Percentiles rank a stretch among this genome's conserved stretches.
Evolutionary conservation across 2,888 invertebrate species (phyloP).

Genomic region (Xanthia togata): DNA sequence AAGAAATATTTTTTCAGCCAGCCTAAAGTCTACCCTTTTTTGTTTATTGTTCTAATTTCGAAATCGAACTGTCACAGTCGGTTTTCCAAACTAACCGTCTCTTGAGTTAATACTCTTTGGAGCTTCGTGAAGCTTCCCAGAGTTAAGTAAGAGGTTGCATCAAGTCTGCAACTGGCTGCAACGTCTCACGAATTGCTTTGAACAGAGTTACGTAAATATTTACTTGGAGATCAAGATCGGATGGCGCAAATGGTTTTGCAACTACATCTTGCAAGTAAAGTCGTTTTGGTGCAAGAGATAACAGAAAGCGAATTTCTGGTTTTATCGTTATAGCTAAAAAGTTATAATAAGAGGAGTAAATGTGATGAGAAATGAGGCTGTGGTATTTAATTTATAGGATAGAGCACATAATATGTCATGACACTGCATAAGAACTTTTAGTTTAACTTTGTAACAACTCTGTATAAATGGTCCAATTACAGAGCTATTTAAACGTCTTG

Average conservation of each 20-base stretch:
- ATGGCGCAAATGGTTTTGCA: slow-evolving; percentile 43
- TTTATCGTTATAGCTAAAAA: not conserved
- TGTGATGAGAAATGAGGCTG: not conserved
- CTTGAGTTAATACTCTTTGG: slow-evolving; percentile 52
- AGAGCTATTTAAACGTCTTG: not conserved
- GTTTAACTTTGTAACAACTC: not conserved
- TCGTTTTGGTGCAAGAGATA: slow-evolving; percentile 26
- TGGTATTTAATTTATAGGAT: not conserved
- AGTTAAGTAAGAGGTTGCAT: slow-evolving; percentile 64
- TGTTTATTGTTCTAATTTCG: slow-evolving; percentile 34
- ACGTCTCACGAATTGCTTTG: slow-evolving; percentile 42
- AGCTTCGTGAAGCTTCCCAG: slow-evolving; percentile 30
- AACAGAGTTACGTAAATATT: slow-evolving; percentile 46
- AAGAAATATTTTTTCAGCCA: slow-evolving; percentile 27
- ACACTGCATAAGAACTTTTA: not conserved
- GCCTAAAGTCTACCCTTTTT: slow-evolving; percentile 15
- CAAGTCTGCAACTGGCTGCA: slow-evolving; percentile 49
- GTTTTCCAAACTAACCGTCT: slow-evolving; percentile 38
- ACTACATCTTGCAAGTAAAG: slow-evolving; percentile 53
- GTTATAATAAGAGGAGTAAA: too few species aligned
- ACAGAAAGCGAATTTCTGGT: slow-evolving; percentile 14
- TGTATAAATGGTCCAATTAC: not conserved
- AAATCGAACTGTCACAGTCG: slow-evolving; percentile 46
- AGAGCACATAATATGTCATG: not conserved
- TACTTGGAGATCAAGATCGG: slow-evolving; percentile 65